phyloP scores from a whole-genome alignment of 2,113 vertebrate genomes.

The Trochalopteron elliotii region DNA sequence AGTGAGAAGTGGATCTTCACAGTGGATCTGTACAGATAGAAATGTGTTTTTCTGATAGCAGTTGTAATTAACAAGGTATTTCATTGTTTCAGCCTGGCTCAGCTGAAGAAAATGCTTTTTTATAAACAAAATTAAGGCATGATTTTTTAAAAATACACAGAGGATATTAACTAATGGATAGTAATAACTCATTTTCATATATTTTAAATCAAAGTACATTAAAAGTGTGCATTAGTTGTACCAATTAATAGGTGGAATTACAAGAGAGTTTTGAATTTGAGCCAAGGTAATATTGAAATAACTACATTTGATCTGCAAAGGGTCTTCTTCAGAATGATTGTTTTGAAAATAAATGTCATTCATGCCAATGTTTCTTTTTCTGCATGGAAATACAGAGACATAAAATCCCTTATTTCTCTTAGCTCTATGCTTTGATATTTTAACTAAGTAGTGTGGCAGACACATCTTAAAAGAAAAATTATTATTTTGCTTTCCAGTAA shows the following conservation, averaged over 20 bases:
- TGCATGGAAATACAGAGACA: not conserved
- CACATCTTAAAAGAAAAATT: not conserved
- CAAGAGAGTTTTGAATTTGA: not conserved
- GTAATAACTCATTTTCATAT: not conserved
- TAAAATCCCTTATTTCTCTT: not conserved
- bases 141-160: not conserved
- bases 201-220: not conserved
- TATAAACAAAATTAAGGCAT: not conserved
- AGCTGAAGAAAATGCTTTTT: not conserved
- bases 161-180: not conserved
- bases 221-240: not conserved
- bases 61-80: slow-evolving; percentile 1
- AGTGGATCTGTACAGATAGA: not conserved
- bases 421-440: not conserved
- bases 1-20: not conserved
- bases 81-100: not conserved
- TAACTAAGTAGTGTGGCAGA: not conserved
- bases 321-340: not conserved
- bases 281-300: not conserved
- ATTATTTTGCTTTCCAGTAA: not conserved
- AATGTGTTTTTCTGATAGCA: not conserved
- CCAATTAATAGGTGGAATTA: not conserved
- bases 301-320: not conserved
- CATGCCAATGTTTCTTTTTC: not conserved
- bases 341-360: not conserved